phyloP scores from a whole-genome alignment of 2,797 vertebrate genomes.

The Molossus alvarezi region DNA sequence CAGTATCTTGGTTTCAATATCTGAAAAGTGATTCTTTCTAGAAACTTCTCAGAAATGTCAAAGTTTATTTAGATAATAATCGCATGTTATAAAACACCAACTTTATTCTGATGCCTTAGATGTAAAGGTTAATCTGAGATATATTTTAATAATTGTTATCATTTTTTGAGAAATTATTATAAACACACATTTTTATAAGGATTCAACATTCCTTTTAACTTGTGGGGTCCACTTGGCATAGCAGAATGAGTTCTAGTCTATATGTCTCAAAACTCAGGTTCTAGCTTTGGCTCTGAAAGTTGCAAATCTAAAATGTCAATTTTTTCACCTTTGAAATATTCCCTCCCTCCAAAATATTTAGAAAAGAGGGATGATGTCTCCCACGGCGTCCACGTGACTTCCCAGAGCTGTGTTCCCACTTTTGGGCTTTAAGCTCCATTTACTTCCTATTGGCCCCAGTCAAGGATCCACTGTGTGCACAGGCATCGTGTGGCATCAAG shows the following conservation, averaged over 20 bases:
- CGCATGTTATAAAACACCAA: constrained; percentile 22
- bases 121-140: constrained; percentile 33
- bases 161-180: background rate
- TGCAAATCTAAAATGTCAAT: background rate
- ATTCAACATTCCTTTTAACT: background rate
- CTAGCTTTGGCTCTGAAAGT: background rate
- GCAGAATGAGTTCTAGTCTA: background rate
- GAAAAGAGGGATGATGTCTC: background rate
- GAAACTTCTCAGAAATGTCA: constrained; percentile 67
- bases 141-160: background rate
- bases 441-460: background rate
- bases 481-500: background rate
- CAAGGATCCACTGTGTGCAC: background rate
- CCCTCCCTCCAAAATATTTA: background rate
- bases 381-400: background rate
- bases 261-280: background rate
- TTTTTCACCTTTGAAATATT: background rate
- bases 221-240: background rate
- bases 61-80: constrained; percentile 46
- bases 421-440: background rate
- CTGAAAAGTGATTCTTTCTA: constrained; percentile 62
- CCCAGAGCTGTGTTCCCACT: background rate
- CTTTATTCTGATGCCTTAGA: constrained; percentile 24
- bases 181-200: constrained; percentile 38
- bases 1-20: constrained; percentile 55